Evolutionary conservation across 2,113 vertebrate species (phyloP).

Genomic region (Melanerpes aurifrons): DNA sequence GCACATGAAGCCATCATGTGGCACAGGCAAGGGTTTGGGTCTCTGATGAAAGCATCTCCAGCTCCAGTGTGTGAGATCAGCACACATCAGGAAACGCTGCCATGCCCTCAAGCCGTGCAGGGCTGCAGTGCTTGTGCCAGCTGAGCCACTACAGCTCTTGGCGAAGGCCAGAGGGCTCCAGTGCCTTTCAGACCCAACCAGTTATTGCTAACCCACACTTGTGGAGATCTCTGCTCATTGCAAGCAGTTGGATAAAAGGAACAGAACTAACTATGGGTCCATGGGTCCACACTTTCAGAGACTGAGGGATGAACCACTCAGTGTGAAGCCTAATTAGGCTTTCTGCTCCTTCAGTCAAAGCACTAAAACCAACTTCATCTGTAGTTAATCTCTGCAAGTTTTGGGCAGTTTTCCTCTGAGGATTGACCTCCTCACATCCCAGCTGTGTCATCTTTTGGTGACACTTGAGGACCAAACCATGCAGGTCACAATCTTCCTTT

Average conservation of each 20-base stretch:
- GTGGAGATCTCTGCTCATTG: background rate
- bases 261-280: background rate
- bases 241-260: background rate
- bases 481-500: background rate
- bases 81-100: background rate
- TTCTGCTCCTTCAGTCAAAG: background rate
- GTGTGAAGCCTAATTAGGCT: background rate
- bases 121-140: background rate
- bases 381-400: background rate
- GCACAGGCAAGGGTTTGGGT: fast-evolving
- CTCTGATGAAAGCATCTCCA: background rate
- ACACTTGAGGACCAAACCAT: background rate
- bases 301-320: background rate
- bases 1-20: background rate
- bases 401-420: background rate
- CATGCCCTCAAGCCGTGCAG: fast-evolving
- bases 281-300: background rate
- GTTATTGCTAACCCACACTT: background rate
- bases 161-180: background rate
- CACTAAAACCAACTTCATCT: background rate
- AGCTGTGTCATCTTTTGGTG: background rate
- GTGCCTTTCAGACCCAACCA: background rate
- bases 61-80: background rate
- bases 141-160: background rate
- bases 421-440: background rate